Evolutionary conservation across 2,888 invertebrate species (phyloP).

Genomic region (Apamea crenata): DNA sequence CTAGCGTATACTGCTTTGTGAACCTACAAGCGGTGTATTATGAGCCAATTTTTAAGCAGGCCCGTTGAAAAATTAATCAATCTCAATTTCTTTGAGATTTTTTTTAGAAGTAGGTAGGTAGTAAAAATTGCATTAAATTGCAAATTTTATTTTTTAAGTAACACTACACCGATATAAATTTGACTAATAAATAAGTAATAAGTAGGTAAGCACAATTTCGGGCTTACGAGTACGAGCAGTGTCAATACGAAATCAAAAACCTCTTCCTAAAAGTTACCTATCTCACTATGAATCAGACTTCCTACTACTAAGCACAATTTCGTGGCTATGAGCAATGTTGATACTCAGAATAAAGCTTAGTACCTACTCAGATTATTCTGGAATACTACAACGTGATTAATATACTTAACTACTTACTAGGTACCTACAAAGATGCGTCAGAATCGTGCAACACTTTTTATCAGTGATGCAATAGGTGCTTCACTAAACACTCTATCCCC

Average conservation of each 20-base stretch:
- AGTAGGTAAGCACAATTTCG: not conserved
- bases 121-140: not conserved
- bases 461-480: slow-evolving; percentile 38
- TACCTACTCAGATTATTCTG: not conserved
- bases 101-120: not conserved
- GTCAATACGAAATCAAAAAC: not conserved
- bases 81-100: not conserved
- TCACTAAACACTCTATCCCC: not conserved
- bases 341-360: slow-evolving; percentile 10
- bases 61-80: not conserved
- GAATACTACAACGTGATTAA: slow-evolving; percentile 10
- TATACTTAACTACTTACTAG: not conserved
- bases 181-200: not conserved
- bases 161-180: not conserved
- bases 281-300: not conserved
- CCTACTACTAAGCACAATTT: not conserved
- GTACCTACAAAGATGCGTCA: slow-evolving; percentile 36
- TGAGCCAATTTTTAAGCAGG: too few relatives aligned
- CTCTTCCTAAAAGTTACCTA: too few relatives aligned
- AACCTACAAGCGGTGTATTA: too few relatives aligned
- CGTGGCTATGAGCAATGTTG: slow-evolving; percentile 5
- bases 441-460: slow-evolving; percentile 41
- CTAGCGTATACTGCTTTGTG: too few relatives aligned
- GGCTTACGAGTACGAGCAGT: not conserved
- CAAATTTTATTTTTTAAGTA: not conserved